Evolutionary conservation across 1,140 invertebrate species (phyloP).

Genomic region (Cydia amplana): DNA sequence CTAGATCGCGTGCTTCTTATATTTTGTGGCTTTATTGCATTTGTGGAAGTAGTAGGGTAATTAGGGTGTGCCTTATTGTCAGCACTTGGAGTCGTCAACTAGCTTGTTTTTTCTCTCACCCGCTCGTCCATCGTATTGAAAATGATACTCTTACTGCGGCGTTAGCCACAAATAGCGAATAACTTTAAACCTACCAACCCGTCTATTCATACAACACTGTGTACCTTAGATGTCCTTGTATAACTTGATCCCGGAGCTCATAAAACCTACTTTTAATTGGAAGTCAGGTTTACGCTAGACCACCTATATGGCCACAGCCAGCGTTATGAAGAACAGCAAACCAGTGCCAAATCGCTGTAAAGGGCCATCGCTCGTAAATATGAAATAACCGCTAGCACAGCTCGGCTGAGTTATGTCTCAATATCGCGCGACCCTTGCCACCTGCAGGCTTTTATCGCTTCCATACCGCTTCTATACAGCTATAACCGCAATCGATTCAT

Average conservation of each 20-base stretch:
- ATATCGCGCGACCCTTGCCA: constrained; percentile 59
- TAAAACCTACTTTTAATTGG: not conserved
- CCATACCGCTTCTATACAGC: constrained; percentile 5
- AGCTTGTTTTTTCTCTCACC: no score
- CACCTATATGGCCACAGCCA: not conserved
- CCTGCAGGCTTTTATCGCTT: constrained; percentile 53
- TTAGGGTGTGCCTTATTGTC: no score
- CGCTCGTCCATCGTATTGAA: not conserved
- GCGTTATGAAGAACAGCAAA: not conserved
- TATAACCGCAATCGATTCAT: constrained; percentile 53
- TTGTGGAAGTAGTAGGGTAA: no score
- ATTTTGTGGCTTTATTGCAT: no score
- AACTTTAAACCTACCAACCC: not conserved
- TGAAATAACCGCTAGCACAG: constrained; percentile 44
- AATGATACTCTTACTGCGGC: not conserved
- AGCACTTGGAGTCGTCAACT: no score
- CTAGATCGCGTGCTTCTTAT: no score
- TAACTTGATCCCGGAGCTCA: not conserved
- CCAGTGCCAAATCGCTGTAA: constrained; percentile 26
- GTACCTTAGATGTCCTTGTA: not conserved
- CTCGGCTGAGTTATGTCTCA: constrained; percentile 59
- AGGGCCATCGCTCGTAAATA: constrained; percentile 43
- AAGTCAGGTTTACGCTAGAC: not conserved
- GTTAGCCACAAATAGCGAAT: not conserved
- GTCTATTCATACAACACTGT: not conserved